Conservation (phyloP, 2,113 vertebrate species). For the Tachysurus fulvidraco region DNA sequence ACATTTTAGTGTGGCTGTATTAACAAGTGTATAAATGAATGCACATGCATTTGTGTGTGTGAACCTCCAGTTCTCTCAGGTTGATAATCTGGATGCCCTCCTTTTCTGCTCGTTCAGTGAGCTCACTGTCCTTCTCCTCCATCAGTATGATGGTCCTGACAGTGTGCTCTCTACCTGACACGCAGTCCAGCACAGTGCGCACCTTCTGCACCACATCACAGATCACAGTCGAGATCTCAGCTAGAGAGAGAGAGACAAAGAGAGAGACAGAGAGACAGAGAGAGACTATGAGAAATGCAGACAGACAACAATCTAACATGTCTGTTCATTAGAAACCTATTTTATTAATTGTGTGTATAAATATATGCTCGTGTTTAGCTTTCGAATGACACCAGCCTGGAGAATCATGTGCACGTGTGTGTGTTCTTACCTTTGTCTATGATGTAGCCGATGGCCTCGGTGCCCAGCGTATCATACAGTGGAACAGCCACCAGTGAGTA, state of each 20-base stretch:
- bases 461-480: conserved; percentile 90
- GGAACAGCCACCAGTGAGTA: conserved; percentile 93
- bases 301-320: neutral
- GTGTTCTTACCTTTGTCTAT: conserved; percentile 84
- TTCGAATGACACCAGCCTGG: too few species aligned
- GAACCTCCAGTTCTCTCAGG: conserved; percentile 84
- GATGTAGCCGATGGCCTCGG: conserved; percentile 84
- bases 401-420: neutral
- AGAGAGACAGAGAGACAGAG: neutral
- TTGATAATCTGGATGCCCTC: conserved; percentile 81
- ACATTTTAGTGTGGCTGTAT: neutral
- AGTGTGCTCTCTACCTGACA: conserved; percentile 71
- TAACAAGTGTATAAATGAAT: neutral
- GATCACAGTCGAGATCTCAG: conserved; percentile 84
- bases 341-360: too few species aligned
- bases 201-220: conserved; percentile 88
- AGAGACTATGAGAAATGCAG: neutral
- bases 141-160: conserved; percentile 85
- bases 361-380: too few species aligned
- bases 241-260: conserved; percentile 60
- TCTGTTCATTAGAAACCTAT: neutral
- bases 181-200: conserved; percentile 75
- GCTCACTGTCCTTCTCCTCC: conserved; percentile 77
- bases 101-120: conserved; percentile 76
- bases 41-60: neutral